Evolutionary conservation across 2,797 vertebrate species (phyloP).

Genomic region (Sarcoramphus papa): DNA sequence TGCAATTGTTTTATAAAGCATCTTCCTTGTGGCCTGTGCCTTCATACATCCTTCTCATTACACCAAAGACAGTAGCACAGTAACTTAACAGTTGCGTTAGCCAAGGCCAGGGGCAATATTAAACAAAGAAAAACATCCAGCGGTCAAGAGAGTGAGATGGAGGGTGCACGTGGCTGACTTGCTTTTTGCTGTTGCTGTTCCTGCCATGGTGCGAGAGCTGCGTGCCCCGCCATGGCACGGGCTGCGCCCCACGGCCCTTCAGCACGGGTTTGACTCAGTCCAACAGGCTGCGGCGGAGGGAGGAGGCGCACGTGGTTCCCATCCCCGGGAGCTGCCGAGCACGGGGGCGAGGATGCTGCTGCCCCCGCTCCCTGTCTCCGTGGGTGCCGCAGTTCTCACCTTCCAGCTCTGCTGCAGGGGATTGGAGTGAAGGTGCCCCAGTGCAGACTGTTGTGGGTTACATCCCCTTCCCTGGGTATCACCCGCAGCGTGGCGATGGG

Average conservation of each 20-base stretch:
- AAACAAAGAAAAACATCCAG: background rate
- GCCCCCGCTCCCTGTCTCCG: background rate
- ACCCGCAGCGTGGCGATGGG: background rate
- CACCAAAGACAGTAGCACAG: background rate
- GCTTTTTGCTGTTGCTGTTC: background rate
- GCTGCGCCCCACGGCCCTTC: background rate
- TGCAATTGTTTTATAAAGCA: background rate
- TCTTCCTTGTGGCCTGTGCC: background rate
- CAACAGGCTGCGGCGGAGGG: background rate
- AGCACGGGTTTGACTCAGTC: fast-evolving
- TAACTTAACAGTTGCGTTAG: background rate
- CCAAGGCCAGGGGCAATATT: background rate
- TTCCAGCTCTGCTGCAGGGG: background rate
- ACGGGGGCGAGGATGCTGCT: background rate
- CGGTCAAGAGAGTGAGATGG: background rate
- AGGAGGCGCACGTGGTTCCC: fast-evolving
- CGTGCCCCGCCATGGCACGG: too few species aligned
- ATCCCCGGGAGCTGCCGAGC: background rate
- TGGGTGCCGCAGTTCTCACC: background rate
- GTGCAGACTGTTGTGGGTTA: fast-evolving
- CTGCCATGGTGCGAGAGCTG: too few species aligned
- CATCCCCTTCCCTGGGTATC: background rate
- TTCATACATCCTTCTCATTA: background rate
- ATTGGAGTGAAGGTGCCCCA: fast-evolving
- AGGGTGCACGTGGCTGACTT: background rate